phyloP scores from a whole-genome alignment of 1,140 invertebrate genomes.

The Drosophila asahinai region DNA sequence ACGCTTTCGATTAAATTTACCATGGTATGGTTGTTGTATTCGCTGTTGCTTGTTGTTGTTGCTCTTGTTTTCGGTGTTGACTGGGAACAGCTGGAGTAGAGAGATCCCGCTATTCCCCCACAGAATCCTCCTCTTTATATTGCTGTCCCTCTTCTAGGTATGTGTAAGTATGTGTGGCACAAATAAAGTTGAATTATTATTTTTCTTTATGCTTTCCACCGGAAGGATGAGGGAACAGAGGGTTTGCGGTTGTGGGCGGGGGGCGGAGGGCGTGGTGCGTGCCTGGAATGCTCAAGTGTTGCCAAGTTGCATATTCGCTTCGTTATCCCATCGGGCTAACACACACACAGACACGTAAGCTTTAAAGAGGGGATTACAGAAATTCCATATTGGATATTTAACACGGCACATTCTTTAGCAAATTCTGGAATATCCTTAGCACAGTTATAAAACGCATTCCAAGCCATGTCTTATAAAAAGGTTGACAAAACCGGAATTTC shows the following conservation, averaged over 20 bases:
- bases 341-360: conserved; percentile 38
- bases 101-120: conserved; percentile 27
- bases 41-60: conserved; percentile 18
- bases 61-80: conserved; percentile 61
- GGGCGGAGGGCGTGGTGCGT: conserved; percentile 65
- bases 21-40: conserved; percentile 49
- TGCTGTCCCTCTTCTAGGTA: conserved; percentile 29
- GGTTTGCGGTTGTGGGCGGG: conserved; percentile 48
- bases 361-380: conserved; percentile 57
- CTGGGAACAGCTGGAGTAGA: conserved; percentile 69
- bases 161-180: conserved; percentile 58
- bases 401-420: conserved; percentile 32
- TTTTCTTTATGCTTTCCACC: conserved; percentile 70
- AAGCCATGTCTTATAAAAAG: neutral
- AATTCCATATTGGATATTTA: conserved; percentile 61
- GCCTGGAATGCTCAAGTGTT: conserved; percentile 76
- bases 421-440: conserved; percentile 28
- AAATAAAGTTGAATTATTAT: conserved; percentile 84
- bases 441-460: conserved; percentile 27
- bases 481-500: neutral
- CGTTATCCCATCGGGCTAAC: conserved; percentile 62
- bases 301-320: conserved; percentile 73
- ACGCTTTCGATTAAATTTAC: conserved; percentile 83
- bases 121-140: conserved; percentile 8
- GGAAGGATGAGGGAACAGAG: conserved; percentile 1